Evolutionary conservation across 2,797 vertebrate species (phyloP).

Genomic region (Dipus sagitta): DNA sequence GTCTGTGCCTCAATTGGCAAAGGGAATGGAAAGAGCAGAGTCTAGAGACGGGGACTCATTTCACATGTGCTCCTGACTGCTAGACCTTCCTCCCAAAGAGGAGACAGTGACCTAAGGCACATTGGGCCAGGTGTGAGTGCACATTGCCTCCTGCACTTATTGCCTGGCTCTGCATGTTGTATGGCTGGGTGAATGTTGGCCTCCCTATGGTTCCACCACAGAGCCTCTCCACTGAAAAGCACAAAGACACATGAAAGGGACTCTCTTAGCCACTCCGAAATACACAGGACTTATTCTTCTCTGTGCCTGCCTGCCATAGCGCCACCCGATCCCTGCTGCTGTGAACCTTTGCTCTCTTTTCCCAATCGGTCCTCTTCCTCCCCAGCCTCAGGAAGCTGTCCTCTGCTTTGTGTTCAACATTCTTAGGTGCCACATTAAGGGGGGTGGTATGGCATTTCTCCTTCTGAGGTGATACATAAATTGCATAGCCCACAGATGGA

Average conservation of each 20-base stretch:
- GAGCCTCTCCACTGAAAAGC: background rate
- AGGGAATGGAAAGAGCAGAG: too few relatives aligned
- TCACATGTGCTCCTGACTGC: too few relatives aligned
- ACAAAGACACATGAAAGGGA: background rate
- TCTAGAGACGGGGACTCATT: too few relatives aligned
- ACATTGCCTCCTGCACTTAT: too few relatives aligned
- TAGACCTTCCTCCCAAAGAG: too few relatives aligned
- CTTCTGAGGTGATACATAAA: background rate
- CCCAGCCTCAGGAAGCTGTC: background rate
- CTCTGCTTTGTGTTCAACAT: background rate
- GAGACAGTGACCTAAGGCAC: too few relatives aligned
- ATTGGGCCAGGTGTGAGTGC: too few relatives aligned
- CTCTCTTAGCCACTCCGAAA: background rate
- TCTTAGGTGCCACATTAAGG: background rate
- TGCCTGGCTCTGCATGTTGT: too few relatives aligned
- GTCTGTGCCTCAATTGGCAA: too few relatives aligned
- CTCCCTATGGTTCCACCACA: too few relatives aligned
- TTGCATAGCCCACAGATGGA: background rate
- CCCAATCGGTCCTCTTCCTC: too few relatives aligned
- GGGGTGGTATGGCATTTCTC: background rate
- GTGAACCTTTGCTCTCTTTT: background rate
- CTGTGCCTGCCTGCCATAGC: background rate
- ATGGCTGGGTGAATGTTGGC: too few relatives aligned
- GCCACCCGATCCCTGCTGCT: background rate
- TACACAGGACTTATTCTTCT: background rate